Percentiles rank a stretch among this genome's conserved stretches.
phyloP scores from a whole-genome alignment of 2,797 vertebrate genomes.

The Myotis myotis region DNA sequence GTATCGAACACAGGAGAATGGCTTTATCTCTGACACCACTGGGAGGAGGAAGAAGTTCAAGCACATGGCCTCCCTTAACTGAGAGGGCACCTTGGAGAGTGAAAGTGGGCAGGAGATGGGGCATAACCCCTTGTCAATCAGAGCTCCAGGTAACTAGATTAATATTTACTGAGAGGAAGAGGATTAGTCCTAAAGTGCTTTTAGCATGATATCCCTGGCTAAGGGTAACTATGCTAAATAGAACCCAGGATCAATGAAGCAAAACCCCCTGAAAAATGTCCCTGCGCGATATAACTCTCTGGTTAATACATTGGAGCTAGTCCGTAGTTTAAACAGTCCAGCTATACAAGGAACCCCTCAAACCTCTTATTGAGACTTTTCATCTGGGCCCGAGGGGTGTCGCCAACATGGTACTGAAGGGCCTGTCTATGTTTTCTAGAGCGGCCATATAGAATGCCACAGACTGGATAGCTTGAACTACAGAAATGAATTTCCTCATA shows the following conservation, averaged over 20 bases:
- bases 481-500: neutral
- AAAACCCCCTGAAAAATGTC: neutral
- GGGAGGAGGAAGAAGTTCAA: neutral
- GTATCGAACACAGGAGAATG: neutral
- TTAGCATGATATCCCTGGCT: neutral
- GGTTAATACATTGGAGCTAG: neutral
- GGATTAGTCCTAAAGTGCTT: neutral
- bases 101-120: neutral
- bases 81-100: neutral
- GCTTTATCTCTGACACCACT: neutral
- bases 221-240: neutral
- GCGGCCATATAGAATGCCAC: neutral
- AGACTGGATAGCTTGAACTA: neutral
- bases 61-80: neutral
- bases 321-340: neutral
- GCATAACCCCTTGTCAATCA: neutral
- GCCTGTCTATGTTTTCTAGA: neutral
- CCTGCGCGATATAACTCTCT: neutral
- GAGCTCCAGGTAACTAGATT: neutral
- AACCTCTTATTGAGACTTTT: neutral
- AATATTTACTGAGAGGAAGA: neutral
- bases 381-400: neutral
- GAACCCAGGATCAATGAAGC: neutral
- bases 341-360: neutral
- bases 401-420: neutral